Percentiles rank a stretch among this genome's conserved stretches.
phyloP scores from a whole-genome alignment of 2,888 invertebrate genomes.

The Nemotelus nigrinus region DNA sequence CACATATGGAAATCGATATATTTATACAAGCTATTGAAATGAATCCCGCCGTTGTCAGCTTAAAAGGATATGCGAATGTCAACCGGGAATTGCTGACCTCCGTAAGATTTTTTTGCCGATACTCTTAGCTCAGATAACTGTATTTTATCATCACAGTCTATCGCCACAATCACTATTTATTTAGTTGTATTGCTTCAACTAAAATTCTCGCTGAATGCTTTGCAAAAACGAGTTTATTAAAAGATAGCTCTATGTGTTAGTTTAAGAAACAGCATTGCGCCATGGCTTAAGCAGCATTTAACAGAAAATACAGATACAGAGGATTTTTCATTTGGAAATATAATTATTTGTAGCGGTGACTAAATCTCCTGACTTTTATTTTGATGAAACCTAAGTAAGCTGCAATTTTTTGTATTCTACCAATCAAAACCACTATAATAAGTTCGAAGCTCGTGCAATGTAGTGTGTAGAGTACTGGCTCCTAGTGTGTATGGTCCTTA shows the following conservation, averaged over 20 bases:
- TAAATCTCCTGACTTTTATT: no score
- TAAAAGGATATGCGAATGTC: slow-evolving; percentile 74
- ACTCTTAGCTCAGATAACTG: neutral
- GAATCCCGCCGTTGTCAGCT: slow-evolving; percentile 76
- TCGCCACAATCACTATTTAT: slow-evolving; percentile 74
- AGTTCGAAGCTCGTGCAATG: no score
- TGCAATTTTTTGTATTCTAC: no score
- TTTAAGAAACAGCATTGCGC: neutral
- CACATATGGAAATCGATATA: slow-evolving; percentile 75
- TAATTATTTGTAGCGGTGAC: no score
- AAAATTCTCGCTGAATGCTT: slow-evolving; percentile 67
- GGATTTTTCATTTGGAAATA: no score
- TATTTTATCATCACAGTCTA: slow-evolving; percentile 66
- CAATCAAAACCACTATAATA: no score
- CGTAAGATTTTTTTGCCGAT: slow-evolving; percentile 63
- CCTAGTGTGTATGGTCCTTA: no score
- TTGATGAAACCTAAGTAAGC: no score
- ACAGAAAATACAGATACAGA: no score
- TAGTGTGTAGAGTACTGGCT: no score
- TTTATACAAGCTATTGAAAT: slow-evolving; percentile 76
- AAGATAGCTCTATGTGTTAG: neutral
- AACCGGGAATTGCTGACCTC: slow-evolving; percentile 73
- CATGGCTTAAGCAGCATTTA: no score
- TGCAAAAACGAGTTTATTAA: neutral
- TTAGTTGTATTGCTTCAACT: slow-evolving; percentile 74